Base-by-base conservation (phyloP, 2,888 invertebrate species). In the Lepidonotus clava region DNA sequence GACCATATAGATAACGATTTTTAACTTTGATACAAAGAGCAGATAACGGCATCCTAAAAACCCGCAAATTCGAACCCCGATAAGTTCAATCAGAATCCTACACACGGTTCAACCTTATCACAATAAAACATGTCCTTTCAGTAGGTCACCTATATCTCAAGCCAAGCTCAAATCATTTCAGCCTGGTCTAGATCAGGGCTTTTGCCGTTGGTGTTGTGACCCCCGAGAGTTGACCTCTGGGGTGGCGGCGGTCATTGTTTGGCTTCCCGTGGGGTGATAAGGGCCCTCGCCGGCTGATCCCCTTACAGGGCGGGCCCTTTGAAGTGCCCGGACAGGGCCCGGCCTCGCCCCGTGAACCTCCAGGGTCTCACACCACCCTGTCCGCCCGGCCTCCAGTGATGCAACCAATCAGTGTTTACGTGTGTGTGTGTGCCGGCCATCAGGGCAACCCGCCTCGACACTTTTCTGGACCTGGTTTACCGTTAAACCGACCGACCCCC, bases 281-380 rank as follows among this genome's bases (percentile, higher is more conserved):
- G 61, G 40, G 76, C 24, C 51, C 76, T 76, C 76, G 36, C 21
- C 76, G 38, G 38, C 76, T 40, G 76, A 76, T 76, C 76, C 76
- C 76, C 76, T 76, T 76, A 76, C 76, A 76, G n/a, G 76, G 76
- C 36, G 24, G 34, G 38, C 21, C n/a, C 76, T 76, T 76, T 76
- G 76, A 76, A 40, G 76, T 76, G 34, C 38, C 40, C 36, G 38
- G 38, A 11, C 18, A 1, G 34, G 76, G 8, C 76, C 36, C 51
- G 21, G 14, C 36, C 76, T 76, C 76, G 6, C 76, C 76, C 76
- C 76, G 18, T 21, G 40, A 18, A 34, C 38, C 76, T 67, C 76
- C 6, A 38, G 18, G 6, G 76, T 21, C 76, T 21, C 40, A 51
- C 51, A 21, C 51, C 36, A 34, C 28, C 24, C 61, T 28, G 4